Evolutionary conservation across 2,113 vertebrate genomes (phyloP).

Genomic region (Pollachius pollachius): DNA sequence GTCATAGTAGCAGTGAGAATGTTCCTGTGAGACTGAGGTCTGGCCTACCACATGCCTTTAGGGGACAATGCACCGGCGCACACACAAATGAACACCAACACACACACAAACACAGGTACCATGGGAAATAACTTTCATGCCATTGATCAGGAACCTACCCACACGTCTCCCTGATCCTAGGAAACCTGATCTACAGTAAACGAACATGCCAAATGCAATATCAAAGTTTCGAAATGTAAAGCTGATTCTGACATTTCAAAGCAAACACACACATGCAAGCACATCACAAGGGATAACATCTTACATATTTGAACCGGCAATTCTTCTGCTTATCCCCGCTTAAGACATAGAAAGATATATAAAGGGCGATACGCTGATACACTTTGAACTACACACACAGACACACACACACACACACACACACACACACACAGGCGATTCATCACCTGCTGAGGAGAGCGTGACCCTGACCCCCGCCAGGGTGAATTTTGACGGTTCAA

Average conservation of each 20-base stretch:
- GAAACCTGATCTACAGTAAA: neutral
- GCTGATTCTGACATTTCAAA: no score
- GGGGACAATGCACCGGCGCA: conserved; percentile 5
- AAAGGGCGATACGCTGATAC: no score
- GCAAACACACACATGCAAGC: no score
- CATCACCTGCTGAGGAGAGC: conserved; percentile 41
- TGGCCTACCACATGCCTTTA: conserved; percentile 36
- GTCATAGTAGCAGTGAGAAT: conserved; percentile 25
- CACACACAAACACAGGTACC: conserved; percentile 13
- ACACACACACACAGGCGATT: conserved; percentile 36
- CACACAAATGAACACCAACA: neutral
- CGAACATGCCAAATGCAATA: neutral
- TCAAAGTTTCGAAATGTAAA: no score
- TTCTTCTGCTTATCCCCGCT: no score
- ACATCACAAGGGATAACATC: no score
- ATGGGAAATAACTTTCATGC: conserved; percentile 43
- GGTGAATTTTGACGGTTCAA: conserved; percentile 38
- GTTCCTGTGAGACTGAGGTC: conserved; percentile 20
- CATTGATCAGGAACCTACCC: conserved; percentile 35
- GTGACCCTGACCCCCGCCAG: conserved; percentile 34
- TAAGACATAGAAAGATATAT: no score
- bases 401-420: neutral
- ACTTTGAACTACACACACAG: no score
- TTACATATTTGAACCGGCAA: no score
- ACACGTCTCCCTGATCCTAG: conserved; percentile 9